These are phyloP conservation scores for Alectura lathami DNA, from an alignment of 2,113 vertebrate genomes.

Conservation along the genomic window DNA sequence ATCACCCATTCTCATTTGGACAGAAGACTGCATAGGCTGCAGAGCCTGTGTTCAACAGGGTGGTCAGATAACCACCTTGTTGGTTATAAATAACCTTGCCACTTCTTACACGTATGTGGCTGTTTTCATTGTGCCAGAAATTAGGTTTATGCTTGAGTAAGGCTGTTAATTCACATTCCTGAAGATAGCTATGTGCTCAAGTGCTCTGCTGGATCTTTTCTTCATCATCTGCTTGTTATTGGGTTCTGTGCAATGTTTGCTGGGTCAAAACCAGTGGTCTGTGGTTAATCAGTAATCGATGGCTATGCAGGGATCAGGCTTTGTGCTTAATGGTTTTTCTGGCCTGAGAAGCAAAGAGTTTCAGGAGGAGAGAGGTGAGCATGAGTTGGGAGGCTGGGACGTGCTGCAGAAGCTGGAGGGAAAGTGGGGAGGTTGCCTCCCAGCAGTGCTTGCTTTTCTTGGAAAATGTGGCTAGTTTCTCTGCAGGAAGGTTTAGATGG, in stretches of 20 bases:
- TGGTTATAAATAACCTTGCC: no score
- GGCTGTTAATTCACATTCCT: slow-evolving; percentile 47
- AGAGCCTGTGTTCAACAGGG: not conserved
- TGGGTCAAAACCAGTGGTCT: slow-evolving; percentile 13
- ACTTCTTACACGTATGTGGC: not conserved
- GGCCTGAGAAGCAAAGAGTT: not conserved
- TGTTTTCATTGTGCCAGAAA: not conserved
- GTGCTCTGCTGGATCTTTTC: slow-evolving; percentile 36
- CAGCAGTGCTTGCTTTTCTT: not conserved
- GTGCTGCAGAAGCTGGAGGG: not conserved
- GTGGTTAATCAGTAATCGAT: slow-evolving; percentile 20
- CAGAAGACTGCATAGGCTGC: not conserved
- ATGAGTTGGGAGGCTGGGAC: not conserved
- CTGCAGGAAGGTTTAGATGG: not conserved
- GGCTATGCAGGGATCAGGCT: slow-evolving; percentile 7
- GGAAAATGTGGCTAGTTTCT: not conserved
- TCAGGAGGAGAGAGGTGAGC: not conserved
- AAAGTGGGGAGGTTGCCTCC: not conserved
- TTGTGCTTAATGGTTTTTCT: slow-evolving; percentile 21
- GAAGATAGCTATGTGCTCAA: slow-evolving; percentile 54
- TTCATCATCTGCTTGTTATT: slow-evolving; percentile 39
- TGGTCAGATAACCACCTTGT: no score
- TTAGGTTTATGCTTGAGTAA: not conserved
- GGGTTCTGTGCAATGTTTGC: slow-evolving; percentile 5
- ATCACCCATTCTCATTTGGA: not conserved